Percentiles rank a stretch among this genome's conserved stretches.
Evolutionary conservation across 2,797 vertebrate genomes (phyloP).

Genomic region (Pipistrellus kuhlii): DNA sequence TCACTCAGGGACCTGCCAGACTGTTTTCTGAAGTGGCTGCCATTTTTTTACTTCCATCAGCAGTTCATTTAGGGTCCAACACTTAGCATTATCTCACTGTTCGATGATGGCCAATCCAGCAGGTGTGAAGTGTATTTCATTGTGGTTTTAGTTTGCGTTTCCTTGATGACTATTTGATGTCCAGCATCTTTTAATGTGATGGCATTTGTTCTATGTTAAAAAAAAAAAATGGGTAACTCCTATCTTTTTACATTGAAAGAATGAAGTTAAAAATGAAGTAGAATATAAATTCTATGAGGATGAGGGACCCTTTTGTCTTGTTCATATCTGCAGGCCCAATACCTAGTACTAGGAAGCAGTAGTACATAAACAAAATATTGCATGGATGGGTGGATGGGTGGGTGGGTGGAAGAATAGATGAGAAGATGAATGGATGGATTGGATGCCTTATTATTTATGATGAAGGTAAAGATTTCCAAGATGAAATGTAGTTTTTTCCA

Average conservation of each 20-base stretch:
- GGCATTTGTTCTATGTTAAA: background rate
- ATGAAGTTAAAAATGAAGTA: background rate
- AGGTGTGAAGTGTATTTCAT: background rate
- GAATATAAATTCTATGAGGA: background rate
- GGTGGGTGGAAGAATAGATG: background rate
- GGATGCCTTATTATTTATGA: background rate
- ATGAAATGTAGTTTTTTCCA: background rate
- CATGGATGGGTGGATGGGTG: background rate
- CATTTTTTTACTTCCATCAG: background rate
- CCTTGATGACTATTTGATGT: background rate
- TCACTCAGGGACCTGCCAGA: background rate
- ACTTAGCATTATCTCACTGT: background rate
- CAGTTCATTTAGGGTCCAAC: background rate
- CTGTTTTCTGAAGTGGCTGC: background rate
- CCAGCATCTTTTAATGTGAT: background rate
- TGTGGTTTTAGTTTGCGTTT: conserved; percentile 10
- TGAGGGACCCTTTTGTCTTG: background rate
- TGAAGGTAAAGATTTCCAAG: conserved; percentile 5
- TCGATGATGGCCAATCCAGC: background rate
- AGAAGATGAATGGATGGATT: background rate
- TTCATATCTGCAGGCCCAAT: background rate
- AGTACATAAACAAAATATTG: background rate
- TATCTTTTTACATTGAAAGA: background rate
- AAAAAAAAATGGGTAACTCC: background rate
- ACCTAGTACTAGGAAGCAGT: background rate